phyloP scores from a whole-genome alignment of 1,140 invertebrate species.

The Brachionus manjavacas region DNA sequence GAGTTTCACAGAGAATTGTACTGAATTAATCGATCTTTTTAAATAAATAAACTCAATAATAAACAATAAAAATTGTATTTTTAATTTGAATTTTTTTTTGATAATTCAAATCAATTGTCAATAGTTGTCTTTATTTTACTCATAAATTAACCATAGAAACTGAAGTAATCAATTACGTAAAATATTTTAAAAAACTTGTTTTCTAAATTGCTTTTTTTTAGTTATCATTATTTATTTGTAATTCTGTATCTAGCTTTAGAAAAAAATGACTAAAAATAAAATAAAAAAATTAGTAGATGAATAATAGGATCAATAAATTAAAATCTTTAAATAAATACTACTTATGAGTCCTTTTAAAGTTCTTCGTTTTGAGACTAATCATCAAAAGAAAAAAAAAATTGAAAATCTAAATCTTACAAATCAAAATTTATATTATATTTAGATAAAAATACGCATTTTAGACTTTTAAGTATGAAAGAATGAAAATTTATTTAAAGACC shows the following conservation, averaged over 20 bases:
- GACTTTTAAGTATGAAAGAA: not conserved
- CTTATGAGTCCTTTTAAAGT: no score
- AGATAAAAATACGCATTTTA: not conserved
- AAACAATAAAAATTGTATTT: not conserved
- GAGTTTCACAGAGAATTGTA: not conserved
- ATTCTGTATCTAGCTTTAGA: no score
- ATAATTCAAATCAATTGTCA: not conserved
- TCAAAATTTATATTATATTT: not conserved
- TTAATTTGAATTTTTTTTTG: not conserved
- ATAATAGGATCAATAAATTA: no score
- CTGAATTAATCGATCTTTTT: not conserved
- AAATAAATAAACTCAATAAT: not conserved
- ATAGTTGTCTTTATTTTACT: not conserved
- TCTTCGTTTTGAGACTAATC: no score
- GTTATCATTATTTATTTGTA: no score
- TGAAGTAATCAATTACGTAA: not conserved
- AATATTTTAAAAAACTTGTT: not conserved
- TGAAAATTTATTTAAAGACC: not conserved
- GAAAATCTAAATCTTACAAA: no score
- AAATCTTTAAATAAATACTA: no score
- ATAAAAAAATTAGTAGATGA: no score
- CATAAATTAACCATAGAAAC: not conserved
- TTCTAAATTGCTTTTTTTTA: no score
- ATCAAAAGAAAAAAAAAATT: no score
- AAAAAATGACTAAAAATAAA: no score